A percentile compares a stretch with the other conserved stretches of the same genome.
Conservation (phyloP, 2,113 vertebrate species). For the Seriola dumerili region DNA sequence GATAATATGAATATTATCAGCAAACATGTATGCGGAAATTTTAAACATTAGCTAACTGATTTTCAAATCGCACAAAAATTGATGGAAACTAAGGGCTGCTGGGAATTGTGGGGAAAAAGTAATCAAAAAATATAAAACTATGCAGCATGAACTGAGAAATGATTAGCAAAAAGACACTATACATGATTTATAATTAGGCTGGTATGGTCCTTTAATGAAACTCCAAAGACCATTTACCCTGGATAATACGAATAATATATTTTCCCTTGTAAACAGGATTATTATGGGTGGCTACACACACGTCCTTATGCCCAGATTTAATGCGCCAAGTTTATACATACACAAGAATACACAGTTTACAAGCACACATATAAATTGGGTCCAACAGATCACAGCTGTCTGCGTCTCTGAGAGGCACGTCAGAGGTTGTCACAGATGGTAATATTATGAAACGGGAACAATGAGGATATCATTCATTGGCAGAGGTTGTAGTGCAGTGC, state of each 20-base stretch:
- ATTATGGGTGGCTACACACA: background rate
- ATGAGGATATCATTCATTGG: background rate
- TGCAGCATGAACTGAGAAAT: background rate
- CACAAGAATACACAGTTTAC: too few relatives aligned
- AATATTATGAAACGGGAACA: slow-evolving; percentile 6
- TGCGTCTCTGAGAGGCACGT: slow-evolving; percentile 3
- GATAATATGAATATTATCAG: background rate
- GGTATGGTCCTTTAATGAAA: background rate
- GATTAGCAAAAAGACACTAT: too few relatives aligned
- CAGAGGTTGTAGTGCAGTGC: background rate
- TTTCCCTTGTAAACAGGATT: background rate
- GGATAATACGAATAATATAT: background rate
- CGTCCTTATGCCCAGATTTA: too few relatives aligned
- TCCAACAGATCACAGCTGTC: background rate
- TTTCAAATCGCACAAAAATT: background rate
- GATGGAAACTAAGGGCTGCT: background rate
- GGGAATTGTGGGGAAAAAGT: background rate
- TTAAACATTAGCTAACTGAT: background rate
- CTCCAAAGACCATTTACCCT: background rate
- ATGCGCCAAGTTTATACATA: too few relatives aligned
- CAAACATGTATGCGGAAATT: background rate
- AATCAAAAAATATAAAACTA: background rate
- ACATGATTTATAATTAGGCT: background rate
- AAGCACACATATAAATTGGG: background rate
- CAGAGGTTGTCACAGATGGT: background rate